These are phyloP conservation scores for Elysia crispata DNA, from an alignment of 2,888 invertebrate genomes.

Conservation along the genomic window DNA sequence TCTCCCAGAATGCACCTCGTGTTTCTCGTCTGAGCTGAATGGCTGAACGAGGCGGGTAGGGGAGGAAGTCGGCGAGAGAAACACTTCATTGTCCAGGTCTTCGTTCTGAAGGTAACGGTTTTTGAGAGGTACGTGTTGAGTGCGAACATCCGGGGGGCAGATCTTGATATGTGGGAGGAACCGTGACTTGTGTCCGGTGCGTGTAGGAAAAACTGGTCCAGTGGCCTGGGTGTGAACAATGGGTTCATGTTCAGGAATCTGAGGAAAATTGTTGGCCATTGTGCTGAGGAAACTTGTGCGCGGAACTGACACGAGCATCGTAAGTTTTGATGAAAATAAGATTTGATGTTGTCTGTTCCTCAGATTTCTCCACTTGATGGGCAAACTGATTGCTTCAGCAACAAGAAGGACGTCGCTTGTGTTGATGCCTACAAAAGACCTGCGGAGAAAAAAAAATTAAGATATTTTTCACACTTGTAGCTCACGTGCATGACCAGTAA, in stretches of 20 bases:
- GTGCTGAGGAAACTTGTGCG: no score
- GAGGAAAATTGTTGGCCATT: no score
- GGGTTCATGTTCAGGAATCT: not conserved
- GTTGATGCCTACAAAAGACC: no score
- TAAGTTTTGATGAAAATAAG: no score
- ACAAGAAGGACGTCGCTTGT: no score
- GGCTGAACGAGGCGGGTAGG: not conserved
- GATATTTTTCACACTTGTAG: no score
- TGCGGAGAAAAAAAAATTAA: no score
- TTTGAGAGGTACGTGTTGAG: slow-evolving; percentile 9
- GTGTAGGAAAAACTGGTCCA: slow-evolving; percentile 6
- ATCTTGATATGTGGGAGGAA: slow-evolving; percentile 41
- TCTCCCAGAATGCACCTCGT: slow-evolving; percentile 44
- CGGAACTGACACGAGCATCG: no score
- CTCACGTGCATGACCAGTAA: no score
- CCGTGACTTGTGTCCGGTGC: slow-evolving; percentile 10
- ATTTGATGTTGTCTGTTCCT: no score
- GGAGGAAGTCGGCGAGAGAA: slow-evolving; percentile 24
- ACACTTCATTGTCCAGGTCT: slow-evolving; percentile 46
- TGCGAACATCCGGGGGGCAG: slow-evolving; percentile 30
- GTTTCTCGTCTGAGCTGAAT: slow-evolving; percentile 36
- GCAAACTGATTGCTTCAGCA: no score
- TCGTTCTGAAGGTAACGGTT: slow-evolving; percentile 11
- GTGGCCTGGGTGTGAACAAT: not conserved
- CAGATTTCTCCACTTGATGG: no score